Conservation (phyloP, 2,113 vertebrate genomes). For the Nothoprocta perdicaria region DNA sequence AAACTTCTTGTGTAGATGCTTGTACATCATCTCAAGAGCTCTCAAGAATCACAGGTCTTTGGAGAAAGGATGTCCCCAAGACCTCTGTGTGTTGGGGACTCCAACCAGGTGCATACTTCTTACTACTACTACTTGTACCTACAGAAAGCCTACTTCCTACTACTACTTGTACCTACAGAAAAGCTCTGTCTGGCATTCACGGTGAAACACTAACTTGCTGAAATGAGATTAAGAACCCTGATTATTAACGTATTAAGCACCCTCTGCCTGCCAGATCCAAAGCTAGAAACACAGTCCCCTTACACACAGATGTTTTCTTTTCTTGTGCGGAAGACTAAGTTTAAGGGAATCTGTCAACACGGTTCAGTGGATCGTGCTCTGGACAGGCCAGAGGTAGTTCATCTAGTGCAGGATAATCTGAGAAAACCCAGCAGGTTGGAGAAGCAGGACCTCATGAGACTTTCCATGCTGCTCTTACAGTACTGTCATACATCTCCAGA, state of each 20-base stretch:
- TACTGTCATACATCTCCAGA: neutral
- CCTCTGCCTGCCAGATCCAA: neutral
- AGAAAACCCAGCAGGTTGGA: neutral
- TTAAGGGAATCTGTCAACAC: neutral
- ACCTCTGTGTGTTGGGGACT: neutral
- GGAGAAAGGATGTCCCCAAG: neutral
- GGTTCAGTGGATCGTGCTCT: neutral
- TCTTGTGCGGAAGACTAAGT: neutral
- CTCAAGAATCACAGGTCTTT: neutral
- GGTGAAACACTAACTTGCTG: neutral
- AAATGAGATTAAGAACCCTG: neutral
- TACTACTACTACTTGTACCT: neutral
- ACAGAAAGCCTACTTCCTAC: too few species aligned
- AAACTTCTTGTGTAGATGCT: neutral
- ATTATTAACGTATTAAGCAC: neutral
- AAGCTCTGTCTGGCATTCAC: neutral
- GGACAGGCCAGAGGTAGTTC: neutral
- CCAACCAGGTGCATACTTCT: neutral
- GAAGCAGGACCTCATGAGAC: neutral
- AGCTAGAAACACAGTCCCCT: neutral
- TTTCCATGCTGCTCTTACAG: neutral
- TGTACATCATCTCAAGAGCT: neutral
- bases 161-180: neutral
- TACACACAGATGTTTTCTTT: neutral
- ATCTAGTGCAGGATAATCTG: neutral